Evolutionary conservation across 2,888 invertebrate genomes (phyloP).

Genomic region (Sinentomon sp.): DNA sequence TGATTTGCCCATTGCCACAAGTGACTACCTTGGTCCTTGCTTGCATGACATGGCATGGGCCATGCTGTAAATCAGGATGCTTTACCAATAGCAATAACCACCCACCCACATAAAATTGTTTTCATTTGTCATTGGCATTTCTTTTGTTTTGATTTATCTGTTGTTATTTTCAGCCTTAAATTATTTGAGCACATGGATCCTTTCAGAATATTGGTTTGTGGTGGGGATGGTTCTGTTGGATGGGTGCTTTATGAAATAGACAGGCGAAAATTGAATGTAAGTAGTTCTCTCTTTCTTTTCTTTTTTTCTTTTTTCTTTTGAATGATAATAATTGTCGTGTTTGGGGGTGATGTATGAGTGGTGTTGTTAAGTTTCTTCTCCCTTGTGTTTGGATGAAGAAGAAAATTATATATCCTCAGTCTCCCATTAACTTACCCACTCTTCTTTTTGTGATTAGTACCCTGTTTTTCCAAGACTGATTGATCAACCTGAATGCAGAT

Average conservation of each 20-base stretch:
- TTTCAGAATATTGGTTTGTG: slow-evolving; percentile 82
- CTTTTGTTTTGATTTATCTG: slow-evolving; percentile 1
- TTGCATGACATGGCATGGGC: no score
- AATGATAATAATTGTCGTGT: not conserved
- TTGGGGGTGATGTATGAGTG: slow-evolving; percentile 3
- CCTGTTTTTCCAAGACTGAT: no score
- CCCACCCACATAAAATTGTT: not conserved
- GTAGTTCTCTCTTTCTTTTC: slow-evolving; percentile 21
- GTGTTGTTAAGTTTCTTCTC: slow-evolving; percentile 4
- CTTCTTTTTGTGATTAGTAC: no score
- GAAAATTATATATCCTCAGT: no score
- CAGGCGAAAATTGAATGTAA: slow-evolving; percentile 75
- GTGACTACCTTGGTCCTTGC: no score
- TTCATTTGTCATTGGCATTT: not conserved
- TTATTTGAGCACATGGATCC: slow-evolving; percentile 86
- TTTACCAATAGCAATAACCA: not conserved
- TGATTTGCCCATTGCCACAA: no score
- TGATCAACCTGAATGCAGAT: no score
- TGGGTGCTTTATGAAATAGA: slow-evolving; percentile 95
- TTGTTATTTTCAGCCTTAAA: slow-evolving; percentile 29
- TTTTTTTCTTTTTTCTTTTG: not conserved
- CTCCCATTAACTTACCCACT: no score
- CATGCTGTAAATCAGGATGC: no score
- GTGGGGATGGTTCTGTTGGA: slow-evolving; percentile 89
- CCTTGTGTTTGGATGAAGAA: no score